A percentile compares a stretch with the other conserved stretches of the same genome.
Evolutionary conservation across 2,113 vertebrate species (phyloP).

Genomic region (Oryzias celebensis): DNA sequence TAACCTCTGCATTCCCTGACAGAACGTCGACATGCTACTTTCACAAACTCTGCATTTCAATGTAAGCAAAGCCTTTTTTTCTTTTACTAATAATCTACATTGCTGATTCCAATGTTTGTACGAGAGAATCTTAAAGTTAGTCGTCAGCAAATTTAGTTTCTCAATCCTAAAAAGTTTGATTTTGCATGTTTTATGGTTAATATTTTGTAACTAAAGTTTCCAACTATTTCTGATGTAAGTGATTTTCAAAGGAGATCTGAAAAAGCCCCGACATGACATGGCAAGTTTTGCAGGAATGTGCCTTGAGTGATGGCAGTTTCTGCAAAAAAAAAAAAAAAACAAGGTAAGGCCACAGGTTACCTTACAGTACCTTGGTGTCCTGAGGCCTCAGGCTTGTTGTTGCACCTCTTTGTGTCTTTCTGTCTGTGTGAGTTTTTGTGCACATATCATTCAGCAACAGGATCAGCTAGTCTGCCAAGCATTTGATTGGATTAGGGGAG

Average conservation of each 20-base stretch:
- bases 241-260: not conserved
- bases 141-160: no score
- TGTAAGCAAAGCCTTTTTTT: no score
- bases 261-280: not conserved
- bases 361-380: slow-evolving; percentile 25
- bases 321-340: slow-evolving; percentile 34
- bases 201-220: not conserved
- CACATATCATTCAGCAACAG: slow-evolving; percentile 20
- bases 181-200: no score
- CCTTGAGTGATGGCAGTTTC: slow-evolving; percentile 38
- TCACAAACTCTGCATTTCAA: no score
- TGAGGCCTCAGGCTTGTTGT: slow-evolving; percentile 11
- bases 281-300: slow-evolving; percentile 55
- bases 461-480: slow-evolving; percentile 37
- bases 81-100: no score
- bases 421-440: not conserved
- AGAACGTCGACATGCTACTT: no score
- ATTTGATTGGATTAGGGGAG: slow-evolving; percentile 44
- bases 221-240: no score
- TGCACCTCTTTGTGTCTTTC: not conserved
- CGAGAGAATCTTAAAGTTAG: no score
- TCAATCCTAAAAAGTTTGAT: no score
- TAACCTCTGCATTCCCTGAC: no score
- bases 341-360: slow-evolving; percentile 14
- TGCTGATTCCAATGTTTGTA: no score